Evolutionary conservation across 2,888 invertebrate species (phyloP).

Genomic region (Drosophila prolongata): DNA sequence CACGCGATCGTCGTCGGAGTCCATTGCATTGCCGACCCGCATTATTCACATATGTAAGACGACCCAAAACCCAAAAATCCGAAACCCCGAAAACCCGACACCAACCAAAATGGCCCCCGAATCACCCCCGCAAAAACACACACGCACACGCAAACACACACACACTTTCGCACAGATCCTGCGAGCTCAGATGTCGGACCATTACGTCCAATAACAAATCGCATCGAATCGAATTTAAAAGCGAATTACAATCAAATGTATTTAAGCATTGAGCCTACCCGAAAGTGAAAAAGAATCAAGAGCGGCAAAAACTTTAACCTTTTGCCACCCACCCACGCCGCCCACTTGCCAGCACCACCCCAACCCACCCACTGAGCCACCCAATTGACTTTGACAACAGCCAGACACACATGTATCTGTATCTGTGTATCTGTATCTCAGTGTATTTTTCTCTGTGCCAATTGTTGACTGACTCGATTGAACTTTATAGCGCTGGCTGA

Average conservation of each 20-base stretch:
- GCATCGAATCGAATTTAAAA: conserved; percentile 77
- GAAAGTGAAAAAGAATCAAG: conserved; percentile 37
- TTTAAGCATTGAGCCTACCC: conserved; percentile 75
- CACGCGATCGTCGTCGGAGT: conserved; percentile 7
- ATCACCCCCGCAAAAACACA: conserved; percentile 8
- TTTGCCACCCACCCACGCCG: neutral
- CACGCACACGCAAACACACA: neutral
- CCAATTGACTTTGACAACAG: conserved; percentile 67
- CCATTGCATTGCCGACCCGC: conserved; percentile 61
- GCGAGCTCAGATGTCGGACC: conserved; percentile 75
- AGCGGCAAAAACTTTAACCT: conserved; percentile 57
- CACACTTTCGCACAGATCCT: conserved; percentile 11
- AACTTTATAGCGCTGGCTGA: conserved; percentile 58
- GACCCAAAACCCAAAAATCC: conserved; percentile 42
- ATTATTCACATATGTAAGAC: conserved; percentile 67
- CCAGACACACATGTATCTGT: conserved; percentile 30
- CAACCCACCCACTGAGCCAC: conserved; percentile 25
- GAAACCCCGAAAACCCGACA: conserved; percentile 24
- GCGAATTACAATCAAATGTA: conserved; percentile 80
- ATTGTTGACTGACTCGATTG: conserved; percentile 79
- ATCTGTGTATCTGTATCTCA: conserved; percentile 34
- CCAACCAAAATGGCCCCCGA: conserved; percentile 32
- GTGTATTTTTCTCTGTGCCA: conserved; percentile 40
- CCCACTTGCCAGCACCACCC: neutral
- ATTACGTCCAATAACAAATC: conserved; percentile 79